Evolutionary conservation across 2,113 vertebrate species (phyloP), one percentile per base, ranked within the genome.

Genomic region (Rhinichthys klamathensis): DNA sequence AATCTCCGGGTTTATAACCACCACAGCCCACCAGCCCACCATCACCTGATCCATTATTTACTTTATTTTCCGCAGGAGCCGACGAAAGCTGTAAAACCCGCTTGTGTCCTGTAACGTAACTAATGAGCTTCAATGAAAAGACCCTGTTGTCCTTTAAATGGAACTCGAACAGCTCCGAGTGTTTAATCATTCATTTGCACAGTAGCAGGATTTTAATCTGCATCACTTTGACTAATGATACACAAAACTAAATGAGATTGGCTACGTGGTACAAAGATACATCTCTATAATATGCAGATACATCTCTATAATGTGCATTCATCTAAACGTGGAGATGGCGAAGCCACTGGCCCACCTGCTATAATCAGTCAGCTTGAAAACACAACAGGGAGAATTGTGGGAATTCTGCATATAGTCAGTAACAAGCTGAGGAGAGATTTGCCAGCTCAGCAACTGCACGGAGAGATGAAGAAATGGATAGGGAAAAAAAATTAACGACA

Each of bases 51-150:
- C 46, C 38, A 85, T 88, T 88, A 72, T 86, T 84, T 84, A 88
- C 76, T 60, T 32, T 74, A 25, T 76, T 63, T 60, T 12, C 81
- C 73, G 4, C 60, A 80, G 51, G 61, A 77, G 74, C 61, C 44
- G 32, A 49, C 25, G 21, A 70, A 61, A 70, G 6, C 18, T 5
- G 30, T 76, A 80, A 49, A 81, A 44, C 79, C 12, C 15, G 25
- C 69, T 21, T 56, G 72, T 63, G 51, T 84, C 70, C 25, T 73
- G 63, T 82, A 80, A 84, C 12, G 51, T 54, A 86, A 69, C 87
- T 83, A 85, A 88, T 88, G 84, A 86, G 80, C 46, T 86, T 84
- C 65, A 89, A 89, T 60, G 61, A 89, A 89, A 88, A 76, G 84
- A 70, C 85, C 87, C 67, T 74, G 87, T 86, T 89, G 82, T 84